phyloP scores from a whole-genome alignment of 64 coral and sea anemone genomes.

The Actinia tenebrosa region DNA sequence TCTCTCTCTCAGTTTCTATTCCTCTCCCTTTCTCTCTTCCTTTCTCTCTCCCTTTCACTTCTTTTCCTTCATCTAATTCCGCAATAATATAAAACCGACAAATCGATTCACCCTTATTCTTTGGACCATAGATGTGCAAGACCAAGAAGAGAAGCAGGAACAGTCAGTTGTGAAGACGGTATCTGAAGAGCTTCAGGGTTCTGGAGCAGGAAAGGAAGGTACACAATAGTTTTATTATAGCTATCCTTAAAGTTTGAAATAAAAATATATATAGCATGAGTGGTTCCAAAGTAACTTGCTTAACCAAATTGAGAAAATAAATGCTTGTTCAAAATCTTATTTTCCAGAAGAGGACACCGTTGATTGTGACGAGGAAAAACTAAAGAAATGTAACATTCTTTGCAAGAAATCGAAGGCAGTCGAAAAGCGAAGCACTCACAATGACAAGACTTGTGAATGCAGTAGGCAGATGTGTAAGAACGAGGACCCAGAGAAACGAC shows the following conservation, averaged over 20 bases:
- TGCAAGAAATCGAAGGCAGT: slow-evolving; percentile 1
- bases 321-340: not conserved
- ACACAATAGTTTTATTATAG: not conserved
- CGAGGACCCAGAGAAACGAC: slow-evolving; percentile 5
- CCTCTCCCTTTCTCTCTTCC: not conserved
- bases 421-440: not conserved
- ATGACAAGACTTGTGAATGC: too few species aligned
- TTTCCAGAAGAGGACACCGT: not conserved
- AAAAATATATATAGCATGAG: too few species aligned
- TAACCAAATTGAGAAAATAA: not conserved
- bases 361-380: not conserved
- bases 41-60: not conserved
- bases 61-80: not conserved
- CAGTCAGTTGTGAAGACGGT: not conserved
- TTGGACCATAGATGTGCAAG: not conserved
- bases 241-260: too few species aligned
- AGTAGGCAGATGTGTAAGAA: not conserved
- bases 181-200: not conserved
- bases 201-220: not conserved
- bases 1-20: too few species aligned
- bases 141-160: not conserved
- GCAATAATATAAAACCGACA: not conserved
- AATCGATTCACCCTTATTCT: not conserved
- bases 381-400: slow-evolving; percentile 20
- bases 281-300: too few species aligned